Evolutionary conservation across 2,113 vertebrate genomes (phyloP).

Genomic region (Oryzias javanicus): DNA sequence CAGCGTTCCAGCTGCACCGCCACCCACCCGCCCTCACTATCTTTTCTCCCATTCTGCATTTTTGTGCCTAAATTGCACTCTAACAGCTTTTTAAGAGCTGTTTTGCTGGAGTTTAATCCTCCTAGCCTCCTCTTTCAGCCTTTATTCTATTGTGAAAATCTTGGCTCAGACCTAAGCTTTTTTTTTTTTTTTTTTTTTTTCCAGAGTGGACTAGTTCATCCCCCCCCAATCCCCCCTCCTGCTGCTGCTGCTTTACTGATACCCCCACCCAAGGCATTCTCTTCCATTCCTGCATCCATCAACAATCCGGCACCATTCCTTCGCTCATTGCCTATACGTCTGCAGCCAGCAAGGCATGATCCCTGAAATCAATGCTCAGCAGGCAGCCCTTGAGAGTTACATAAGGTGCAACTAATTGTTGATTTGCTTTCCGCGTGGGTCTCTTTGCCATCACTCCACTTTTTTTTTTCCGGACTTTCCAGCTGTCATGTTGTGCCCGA

Average conservation of each 20-base stretch:
- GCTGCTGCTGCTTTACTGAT: constrained; percentile 20
- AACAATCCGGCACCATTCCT: constrained; percentile 44
- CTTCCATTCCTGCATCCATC: constrained; percentile 42
- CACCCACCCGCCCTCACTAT: constrained; percentile 51
- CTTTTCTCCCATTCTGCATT: constrained; percentile 57
- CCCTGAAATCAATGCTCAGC: constrained; percentile 64
- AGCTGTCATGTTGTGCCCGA: constrained; percentile 57
- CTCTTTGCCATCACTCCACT: constrained; percentile 51
- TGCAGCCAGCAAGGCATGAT: constrained; percentile 54
- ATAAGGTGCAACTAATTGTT: constrained; percentile 76
- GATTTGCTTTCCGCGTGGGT: constrained; percentile 67
- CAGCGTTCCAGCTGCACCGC: constrained; percentile 57
- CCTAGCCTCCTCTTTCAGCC: constrained; percentile 67
- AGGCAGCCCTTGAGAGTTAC: constrained; percentile 59
- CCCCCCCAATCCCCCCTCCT: constrained; percentile 10
- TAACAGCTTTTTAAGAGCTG: constrained; percentile 80
- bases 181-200: constrained; percentile 43
- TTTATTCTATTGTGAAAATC: constrained; percentile 74
- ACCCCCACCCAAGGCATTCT: constrained; percentile 42
- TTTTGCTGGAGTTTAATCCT: constrained; percentile 76
- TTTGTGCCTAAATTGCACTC: constrained; percentile 78
- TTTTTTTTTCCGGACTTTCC: constrained; percentile 38
- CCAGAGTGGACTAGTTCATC: constrained; percentile 53
- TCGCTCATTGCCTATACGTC: constrained; percentile 45
- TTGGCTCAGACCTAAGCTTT: constrained; percentile 67